Conservation (phyloP, 1,140 invertebrate genomes). For the Drosophila pseudoananassae region DNA sequence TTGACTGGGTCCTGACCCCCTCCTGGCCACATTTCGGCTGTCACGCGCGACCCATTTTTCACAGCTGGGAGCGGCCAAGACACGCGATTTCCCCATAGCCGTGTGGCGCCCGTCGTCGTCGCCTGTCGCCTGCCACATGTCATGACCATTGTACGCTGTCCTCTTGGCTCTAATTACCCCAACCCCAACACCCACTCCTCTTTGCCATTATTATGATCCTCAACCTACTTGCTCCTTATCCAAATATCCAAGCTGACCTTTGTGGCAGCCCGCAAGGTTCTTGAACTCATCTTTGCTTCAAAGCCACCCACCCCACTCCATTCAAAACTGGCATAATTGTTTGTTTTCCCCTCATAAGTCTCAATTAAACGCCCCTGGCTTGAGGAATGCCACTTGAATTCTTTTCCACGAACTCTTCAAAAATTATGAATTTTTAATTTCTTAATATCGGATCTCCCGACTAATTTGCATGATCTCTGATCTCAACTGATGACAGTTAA, state of each 20-base stretch:
- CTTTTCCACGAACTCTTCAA: constrained; percentile 22
- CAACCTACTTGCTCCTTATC: neutral
- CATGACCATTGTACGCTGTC: constrained; percentile 38
- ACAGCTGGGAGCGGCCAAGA: constrained; percentile 62
- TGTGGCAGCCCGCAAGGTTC: constrained; percentile 15
- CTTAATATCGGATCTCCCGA: constrained; percentile 25
- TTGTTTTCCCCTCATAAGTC: constrained; percentile 52
- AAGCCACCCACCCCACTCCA: constrained; percentile 16
- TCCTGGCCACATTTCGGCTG: constrained; percentile 11
- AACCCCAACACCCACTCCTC: neutral
- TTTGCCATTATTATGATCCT: neutral
- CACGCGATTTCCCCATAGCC: constrained; percentile 54
- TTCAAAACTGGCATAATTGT: constrained; percentile 58
- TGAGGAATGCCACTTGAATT: constrained; percentile 33
- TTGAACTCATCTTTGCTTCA: constrained; percentile 51
- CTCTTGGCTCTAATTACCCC: constrained; percentile 40
- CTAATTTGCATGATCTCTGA: constrained; percentile 61
- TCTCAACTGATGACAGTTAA: constrained; percentile 58
- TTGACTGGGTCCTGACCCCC: constrained; percentile 29
- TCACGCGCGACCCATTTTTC: constrained; percentile 72
- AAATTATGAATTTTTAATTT: constrained; percentile 62
- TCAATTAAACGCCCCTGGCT: constrained; percentile 44
- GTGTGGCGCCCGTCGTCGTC: constrained; percentile 27
- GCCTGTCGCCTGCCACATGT: constrained; percentile 39
- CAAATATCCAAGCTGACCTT: constrained; percentile 17